phyloP scores from a whole-genome alignment of 37 sponge, comb jelly and placozoan species.

The Lycopodina hypogea region DNA sequence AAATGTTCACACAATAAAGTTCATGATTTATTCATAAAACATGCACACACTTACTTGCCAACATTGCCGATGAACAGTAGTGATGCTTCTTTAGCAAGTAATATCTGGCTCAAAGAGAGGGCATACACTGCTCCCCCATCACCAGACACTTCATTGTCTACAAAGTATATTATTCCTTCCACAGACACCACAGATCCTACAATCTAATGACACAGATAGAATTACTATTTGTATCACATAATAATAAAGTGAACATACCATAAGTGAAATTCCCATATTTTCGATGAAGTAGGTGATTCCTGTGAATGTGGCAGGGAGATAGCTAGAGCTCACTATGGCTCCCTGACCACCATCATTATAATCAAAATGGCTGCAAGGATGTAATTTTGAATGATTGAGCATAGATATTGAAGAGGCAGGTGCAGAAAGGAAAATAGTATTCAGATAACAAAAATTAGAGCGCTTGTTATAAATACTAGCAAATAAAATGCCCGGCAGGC shows the following conservation, averaged over 20 bases:
- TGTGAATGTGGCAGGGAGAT: not conserved
- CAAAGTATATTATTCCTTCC: not conserved
- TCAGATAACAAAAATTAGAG: too few relatives aligned
- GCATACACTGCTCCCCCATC: conserved; percentile 26
- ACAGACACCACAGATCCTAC: not conserved
- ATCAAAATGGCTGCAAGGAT: not conserved
- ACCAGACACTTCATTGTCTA: not conserved
- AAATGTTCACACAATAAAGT: too few relatives aligned
- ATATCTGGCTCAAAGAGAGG: conserved; percentile 16
- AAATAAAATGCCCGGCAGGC: too few relatives aligned
- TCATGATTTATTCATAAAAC: too few relatives aligned
- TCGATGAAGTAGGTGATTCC: conserved; percentile 13
- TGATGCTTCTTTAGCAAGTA: not conserved
- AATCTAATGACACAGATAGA: not conserved
- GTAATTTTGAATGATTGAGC: too few relatives aligned
- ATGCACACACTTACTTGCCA: conserved; percentile 23
- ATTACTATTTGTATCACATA: not conserved
- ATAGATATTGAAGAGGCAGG: too few relatives aligned
- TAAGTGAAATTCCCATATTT: conserved; percentile 14
- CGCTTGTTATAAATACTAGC: too few relatives aligned
- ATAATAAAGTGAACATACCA: too few relatives aligned
- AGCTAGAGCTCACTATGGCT: conserved; percentile 8
- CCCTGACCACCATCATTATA: conserved; percentile 20
- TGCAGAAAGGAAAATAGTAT: too few relatives aligned
- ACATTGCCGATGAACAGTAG: conserved; percentile 11